Conservation (phyloP, 1,140 invertebrate genomes). For the Hyles vespertilio region DNA sequence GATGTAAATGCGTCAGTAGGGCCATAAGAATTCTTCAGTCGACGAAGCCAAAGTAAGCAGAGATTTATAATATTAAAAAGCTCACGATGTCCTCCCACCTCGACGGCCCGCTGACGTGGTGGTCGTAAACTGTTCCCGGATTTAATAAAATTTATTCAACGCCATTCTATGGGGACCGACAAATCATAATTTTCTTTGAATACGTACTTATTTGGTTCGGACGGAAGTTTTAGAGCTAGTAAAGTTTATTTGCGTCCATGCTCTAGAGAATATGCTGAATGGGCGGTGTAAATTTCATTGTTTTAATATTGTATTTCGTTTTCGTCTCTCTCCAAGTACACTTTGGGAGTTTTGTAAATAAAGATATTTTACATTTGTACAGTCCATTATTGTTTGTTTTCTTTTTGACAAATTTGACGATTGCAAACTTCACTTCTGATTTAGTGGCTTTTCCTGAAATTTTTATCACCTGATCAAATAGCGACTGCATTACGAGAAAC, state of each 20-base stretch:
- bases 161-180: constrained; percentile 56
- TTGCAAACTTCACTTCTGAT: too few species aligned
- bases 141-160: constrained; percentile 72
- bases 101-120: constrained; percentile 44
- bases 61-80: constrained; percentile 57
- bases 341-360: not conserved
- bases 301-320: constrained; percentile 19
- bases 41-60: constrained; percentile 30
- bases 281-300: constrained; percentile 16
- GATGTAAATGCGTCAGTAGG: constrained; percentile 20
- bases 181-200: constrained; percentile 68
- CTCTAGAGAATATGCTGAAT: constrained; percentile 45
- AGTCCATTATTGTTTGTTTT: too few species aligned
- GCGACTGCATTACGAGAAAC: too few species aligned
- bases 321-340: constrained; percentile 4
- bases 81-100: constrained; percentile 33
- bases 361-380: too few species aligned
- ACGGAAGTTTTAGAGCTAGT: constrained; percentile 59
- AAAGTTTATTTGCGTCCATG: constrained; percentile 59
- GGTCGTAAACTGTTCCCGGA: constrained; percentile 64
- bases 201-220: constrained; percentile 67
- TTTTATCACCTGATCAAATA: too few species aligned
- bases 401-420: too few species aligned
- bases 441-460: too few species aligned
- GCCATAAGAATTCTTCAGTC: constrained; percentile 31